A percentile compares a stretch with the other conserved stretches of the same genome.
Evolutionary conservation across 2,797 vertebrate genomes (phyloP).

Genomic region (Astyanax mexicanus): DNA sequence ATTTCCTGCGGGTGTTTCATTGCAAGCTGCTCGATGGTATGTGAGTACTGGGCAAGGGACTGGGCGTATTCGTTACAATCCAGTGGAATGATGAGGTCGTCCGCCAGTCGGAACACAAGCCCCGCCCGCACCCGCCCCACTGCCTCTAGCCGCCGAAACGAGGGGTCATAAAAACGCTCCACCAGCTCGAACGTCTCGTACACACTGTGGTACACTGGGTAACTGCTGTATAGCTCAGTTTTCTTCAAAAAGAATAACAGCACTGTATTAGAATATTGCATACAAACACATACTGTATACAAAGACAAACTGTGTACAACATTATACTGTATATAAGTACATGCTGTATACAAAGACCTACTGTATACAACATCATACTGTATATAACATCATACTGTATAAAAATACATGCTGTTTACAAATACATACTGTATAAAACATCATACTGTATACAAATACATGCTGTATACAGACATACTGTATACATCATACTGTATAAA

Average conservation of each 20-base stretch:
- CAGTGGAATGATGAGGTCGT: constrained; percentile 86
- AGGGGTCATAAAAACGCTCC: constrained; percentile 90
- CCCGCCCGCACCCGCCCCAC: constrained; percentile 91
- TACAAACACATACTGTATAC: no score
- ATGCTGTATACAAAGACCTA: no score
- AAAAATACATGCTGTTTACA: no score
- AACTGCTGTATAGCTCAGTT: constrained; percentile 86
- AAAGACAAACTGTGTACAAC: no score
- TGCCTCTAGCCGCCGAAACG: constrained; percentile 85
- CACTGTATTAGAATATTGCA: neutral
- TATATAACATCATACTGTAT: no score
- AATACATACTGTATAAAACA: no score
- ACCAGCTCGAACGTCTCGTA: constrained; percentile 95
- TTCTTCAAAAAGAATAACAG: constrained; percentile 38
- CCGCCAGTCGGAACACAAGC: constrained; percentile 85
- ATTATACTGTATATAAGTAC: no score
- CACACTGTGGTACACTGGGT: constrained; percentile 93
- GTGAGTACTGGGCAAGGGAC: constrained; percentile 80
- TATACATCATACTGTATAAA: no score
- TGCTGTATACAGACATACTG: no score
- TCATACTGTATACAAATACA: no score
- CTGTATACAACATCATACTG: no score
- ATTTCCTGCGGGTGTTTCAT: constrained; percentile 77
- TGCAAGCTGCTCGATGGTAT: constrained; percentile 80
- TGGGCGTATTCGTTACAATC: constrained; percentile 86